phyloP scores from a whole-genome alignment of 30 jellyfish, hydroid and myxozoan species.

The Sanderia malayensis region DNA sequence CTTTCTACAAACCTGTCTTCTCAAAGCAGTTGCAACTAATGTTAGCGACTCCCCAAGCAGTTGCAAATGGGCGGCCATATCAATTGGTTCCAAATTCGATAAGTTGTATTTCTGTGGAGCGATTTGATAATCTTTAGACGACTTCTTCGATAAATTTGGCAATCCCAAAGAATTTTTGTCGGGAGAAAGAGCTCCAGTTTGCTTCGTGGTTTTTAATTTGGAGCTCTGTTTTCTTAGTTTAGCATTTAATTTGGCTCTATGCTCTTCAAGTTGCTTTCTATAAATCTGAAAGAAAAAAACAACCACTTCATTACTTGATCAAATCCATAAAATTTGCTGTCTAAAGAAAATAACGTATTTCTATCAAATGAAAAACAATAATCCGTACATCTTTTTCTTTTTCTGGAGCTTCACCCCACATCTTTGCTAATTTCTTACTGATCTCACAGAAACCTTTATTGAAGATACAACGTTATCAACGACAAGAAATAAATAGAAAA shows the following conservation, averaged over 20 bases:
- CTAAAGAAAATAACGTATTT: not conserved
- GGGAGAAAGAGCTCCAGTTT: conserved; percentile 18
- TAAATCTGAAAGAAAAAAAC: conserved; percentile 47
- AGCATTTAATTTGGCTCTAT: conserved; percentile 85
- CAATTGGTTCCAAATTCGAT: conserved; percentile 61
- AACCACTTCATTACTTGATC: too few relatives aligned
- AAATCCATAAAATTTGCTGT: too few relatives aligned
- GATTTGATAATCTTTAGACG: conserved; percentile 47
- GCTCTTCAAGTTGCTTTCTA: conserved; percentile 81
- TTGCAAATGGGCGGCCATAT: conserved; percentile 83
- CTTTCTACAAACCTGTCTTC: conserved; percentile 76
- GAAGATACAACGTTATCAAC: too few relatives aligned
- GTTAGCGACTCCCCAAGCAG: conserved; percentile 79
- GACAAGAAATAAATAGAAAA: not conserved
- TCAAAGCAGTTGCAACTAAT: conserved; percentile 65
- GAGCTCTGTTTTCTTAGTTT: conserved; percentile 32
- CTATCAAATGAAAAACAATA: not conserved
- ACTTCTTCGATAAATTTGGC: not conserved
- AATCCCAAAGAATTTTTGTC: conserved; percentile 3
- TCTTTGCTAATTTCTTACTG: conserved; percentile 68
- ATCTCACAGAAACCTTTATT: conserved; percentile 77
- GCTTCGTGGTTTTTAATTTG: conserved; percentile 46
- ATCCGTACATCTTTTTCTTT: conserved; percentile 71
- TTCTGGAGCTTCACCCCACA: conserved; percentile 83
- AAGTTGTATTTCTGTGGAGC: conserved; percentile 48